These are phyloP conservation scores for cat (Felis catus) DNA, from an alignment of 2,113 vertebrate species.

Conservation along the genomic window F.catus_Fca126_mat1.0 CM031427.1:32983501-32984000, in stretches of 20 bases:
- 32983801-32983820: not conserved
- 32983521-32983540: not conserved
- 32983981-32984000: not conserved
- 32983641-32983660: not conserved
- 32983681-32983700: not conserved
- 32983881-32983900: not conserved
- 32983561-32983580: slow-evolving; percentile 31
- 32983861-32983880: fast-evolving
- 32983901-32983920: not conserved
- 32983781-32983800: slow-evolving; percentile 61
- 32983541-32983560: slow-evolving; percentile 27
- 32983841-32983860: not conserved
- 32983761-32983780: slow-evolving; percentile 27
- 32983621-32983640: not conserved
- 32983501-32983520: slow-evolving; percentile 16
- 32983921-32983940: not conserved
- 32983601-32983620: slow-evolving; percentile 21
- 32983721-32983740: not conserved
- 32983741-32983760: not conserved
- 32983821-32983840: not conserved
- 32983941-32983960: not conserved
- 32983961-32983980: not conserved
- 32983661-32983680: not conserved
- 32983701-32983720: not conserved
- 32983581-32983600: slow-evolving; percentile 38